Evolutionary conservation across 2,797 vertebrate species (phyloP), one percentile per base, ranked within the genome.

Genomic region (Gymnothorax javanicus): DNA sequence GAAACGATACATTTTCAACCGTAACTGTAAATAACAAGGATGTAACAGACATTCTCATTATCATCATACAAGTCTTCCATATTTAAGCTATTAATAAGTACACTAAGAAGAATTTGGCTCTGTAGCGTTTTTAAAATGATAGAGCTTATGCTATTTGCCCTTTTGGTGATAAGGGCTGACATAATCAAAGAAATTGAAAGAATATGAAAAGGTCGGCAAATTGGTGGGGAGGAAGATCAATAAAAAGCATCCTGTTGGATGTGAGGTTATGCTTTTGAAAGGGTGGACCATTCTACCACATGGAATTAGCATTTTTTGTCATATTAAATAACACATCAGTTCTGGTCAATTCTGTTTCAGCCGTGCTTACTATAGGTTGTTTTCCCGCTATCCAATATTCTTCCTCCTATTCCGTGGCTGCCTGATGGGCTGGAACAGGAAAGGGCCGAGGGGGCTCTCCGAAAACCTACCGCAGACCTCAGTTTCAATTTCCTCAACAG

Each of bases 401-500:
- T 13, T 9, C 59, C 83, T 50, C 17, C 59, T 50, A 33, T 84
- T 56, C n/a, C 84, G 73, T 15, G 17, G 59, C 7, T 23, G 54
- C 4, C 60, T 59, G 25, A 82, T 69, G 54, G 56, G 50, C 52
- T 8, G 60, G 59, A 8, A 12, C 64, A 69, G 43, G 52, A 12
- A 69, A 77, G 54, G 7, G 67, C 27, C 7, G 33, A 5, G 69
- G 82, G 58, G 64, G 62, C 27, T 43, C 85, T 86, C n/a, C 33
- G 54, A 62, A 58, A 94, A 91, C 91, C 91, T 89, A 93, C 91
- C 87, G 25, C 91, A 92, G 93, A 88, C 89, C 88, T 60, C 89
- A 90, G 86, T 90, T 90, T 90, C 88, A 92, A 90, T 92, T 93
- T 94, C 91, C 91, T 91, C 83, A 25, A 79, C 77, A n/a, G 60